These are phyloP conservation scores for Ctenopoma multispine DNA, from an alignment of 2,797 vertebrate genomes.

Conservation along the genomic window DNA sequence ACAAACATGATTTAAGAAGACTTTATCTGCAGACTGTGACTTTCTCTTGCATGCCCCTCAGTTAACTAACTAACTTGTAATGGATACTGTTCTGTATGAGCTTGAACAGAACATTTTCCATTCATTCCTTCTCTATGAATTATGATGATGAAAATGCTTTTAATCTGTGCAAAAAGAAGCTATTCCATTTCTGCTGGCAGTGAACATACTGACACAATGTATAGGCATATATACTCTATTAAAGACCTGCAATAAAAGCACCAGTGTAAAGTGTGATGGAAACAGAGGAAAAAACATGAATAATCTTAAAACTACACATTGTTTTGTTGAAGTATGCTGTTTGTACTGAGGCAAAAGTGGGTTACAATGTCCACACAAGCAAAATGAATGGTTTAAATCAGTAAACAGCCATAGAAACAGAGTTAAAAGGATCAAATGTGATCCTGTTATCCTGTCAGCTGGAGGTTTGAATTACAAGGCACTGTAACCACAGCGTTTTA, in stretches of 20 bases:
- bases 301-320: not conserved
- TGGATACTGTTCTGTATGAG: not conserved
- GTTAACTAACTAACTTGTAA: not conserved
- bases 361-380: not conserved
- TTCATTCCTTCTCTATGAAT: not conserved
- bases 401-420: not conserved
- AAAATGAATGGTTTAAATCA: not conserved
- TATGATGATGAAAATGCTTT: not conserved
- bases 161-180: slow-evolving; percentile 8
- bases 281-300: not conserved
- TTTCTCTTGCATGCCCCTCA: not conserved
- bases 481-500: slow-evolving; percentile 21
- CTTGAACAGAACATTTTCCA: not conserved
- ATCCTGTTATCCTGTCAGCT: not conserved
- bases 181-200: not conserved
- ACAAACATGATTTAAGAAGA: slow-evolving; percentile 8
- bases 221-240: not conserved
- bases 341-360: not conserved
- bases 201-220: not conserved
- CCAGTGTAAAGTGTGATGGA: not conserved
- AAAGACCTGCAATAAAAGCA: not conserved
- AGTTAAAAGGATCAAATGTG: not conserved
- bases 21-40: slow-evolving; percentile 9
- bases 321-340: not conserved
- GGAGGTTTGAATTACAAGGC: slow-evolving; percentile 37